phyloP scores from a whole-genome alignment of 2,113 vertebrate genomes.

The Melanocharis versteri region DNA sequence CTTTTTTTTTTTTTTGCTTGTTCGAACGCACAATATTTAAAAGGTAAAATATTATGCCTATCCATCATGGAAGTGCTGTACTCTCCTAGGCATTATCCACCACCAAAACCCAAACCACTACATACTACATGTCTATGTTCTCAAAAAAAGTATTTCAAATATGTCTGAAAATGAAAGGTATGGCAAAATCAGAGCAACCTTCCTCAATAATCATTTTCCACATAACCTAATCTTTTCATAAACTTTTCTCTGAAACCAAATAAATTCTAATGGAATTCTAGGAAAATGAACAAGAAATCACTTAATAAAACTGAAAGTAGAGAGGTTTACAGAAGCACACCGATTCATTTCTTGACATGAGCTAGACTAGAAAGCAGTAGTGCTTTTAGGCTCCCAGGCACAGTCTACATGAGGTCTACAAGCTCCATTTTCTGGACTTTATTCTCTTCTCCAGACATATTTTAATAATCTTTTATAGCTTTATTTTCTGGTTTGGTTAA shows the following conservation, averaged over 20 bases:
- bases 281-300: not conserved
- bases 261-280: too few species aligned
- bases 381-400: not conserved
- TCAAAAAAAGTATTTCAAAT: not conserved
- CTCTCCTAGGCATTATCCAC: not conserved
- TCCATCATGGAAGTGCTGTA: not conserved
- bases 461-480: not conserved
- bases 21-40: not conserved
- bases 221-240: not conserved
- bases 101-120: not conserved
- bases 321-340: not conserved
- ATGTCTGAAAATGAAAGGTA: not conserved
- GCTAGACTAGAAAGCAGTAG: not conserved
- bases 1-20: accelerated
- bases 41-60: not conserved
- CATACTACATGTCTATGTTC: not conserved
- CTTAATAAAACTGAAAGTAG: not conserved
- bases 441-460: not conserved
- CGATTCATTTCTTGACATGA: not conserved
- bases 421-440: not conserved
- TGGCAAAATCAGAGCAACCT: not conserved
- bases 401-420: not conserved
- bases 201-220: not conserved
- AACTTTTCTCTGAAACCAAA: not conserved
- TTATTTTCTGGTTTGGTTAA: not conserved